Evolutionary conservation across 1,140 invertebrate species (phyloP).

Genomic region (Teleogryllus occipitalis): DNA sequence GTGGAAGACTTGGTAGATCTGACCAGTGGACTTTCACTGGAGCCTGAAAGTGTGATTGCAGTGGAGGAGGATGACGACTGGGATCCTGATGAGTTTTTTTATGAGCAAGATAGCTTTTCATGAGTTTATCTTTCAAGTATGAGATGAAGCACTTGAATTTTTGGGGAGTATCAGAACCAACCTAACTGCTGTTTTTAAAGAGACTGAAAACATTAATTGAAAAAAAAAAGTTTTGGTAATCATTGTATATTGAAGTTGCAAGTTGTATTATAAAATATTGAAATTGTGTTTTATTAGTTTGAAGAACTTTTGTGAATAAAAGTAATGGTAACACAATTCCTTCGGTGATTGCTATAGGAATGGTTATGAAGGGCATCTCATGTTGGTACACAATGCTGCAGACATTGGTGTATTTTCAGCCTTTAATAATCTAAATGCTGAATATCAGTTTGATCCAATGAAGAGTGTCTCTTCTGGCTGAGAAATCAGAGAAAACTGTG

Average conservation of each 20-base stretch:
- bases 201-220: not conserved
- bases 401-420: not conserved
- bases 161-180: not conserved
- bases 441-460: not conserved
- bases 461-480: not conserved
- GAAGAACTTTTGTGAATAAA: not conserved
- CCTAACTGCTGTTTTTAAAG: not conserved
- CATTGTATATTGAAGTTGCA: not conserved
- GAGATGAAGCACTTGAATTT: not conserved
- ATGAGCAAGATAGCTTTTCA: conserved; percentile 14
- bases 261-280: not conserved
- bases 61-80: not conserved
- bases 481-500: too few species aligned
- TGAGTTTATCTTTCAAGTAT: not conserved
- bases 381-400: not conserved
- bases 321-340: not conserved
- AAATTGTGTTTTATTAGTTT: not conserved
- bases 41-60: not conserved
- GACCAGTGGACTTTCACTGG: too few species aligned
- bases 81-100: conserved; percentile 4
- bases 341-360: not conserved
- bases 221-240: not conserved
- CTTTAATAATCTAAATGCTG: not conserved
- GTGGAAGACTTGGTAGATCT: not conserved
- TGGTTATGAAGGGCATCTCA: not conserved